phyloP scores from a whole-genome alignment of 2,888 invertebrate species.

The Agonum fuliginosum region DNA sequence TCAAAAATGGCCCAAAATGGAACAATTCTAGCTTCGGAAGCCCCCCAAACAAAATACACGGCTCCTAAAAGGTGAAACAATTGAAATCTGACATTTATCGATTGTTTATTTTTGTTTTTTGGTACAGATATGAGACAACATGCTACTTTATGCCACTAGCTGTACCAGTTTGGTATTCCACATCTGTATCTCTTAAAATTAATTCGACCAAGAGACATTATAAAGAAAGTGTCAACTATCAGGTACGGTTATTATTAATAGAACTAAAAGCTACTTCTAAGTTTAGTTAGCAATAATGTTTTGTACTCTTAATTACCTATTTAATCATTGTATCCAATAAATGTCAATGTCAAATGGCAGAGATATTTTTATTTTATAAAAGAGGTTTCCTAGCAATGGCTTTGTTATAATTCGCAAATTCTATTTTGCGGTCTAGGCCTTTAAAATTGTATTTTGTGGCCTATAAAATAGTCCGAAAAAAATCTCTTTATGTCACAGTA shows the following conservation, averaged over 20 bases:
- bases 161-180: slow-evolving; percentile 69
- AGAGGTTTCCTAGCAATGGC: no score
- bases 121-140: slow-evolving; percentile 67
- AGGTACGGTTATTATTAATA: slow-evolving; percentile 62
- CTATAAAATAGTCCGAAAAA: no score
- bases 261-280: not conserved
- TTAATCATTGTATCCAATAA: no score
- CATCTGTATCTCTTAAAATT: slow-evolving; percentile 67
- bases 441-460: no score
- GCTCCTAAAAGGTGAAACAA: slow-evolving; percentile 66
- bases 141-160: slow-evolving; percentile 68
- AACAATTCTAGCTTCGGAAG: slow-evolving; percentile 62
- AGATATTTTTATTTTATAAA: no score
- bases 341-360: no score
- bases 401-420: no score
- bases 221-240: slow-evolving; percentile 65
- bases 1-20: slow-evolving; percentile 53
- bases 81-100: slow-evolving; percentile 21
- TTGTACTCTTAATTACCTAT: no score
- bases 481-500: no score
- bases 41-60: slow-evolving; percentile 64
- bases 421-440: no score
- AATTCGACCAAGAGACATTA: slow-evolving; percentile 66
- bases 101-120: slow-evolving; percentile 35
- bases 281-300: no score